Conservation (phyloP, 2,113 vertebrate species). For the Pterophyllum scalare region DNA sequence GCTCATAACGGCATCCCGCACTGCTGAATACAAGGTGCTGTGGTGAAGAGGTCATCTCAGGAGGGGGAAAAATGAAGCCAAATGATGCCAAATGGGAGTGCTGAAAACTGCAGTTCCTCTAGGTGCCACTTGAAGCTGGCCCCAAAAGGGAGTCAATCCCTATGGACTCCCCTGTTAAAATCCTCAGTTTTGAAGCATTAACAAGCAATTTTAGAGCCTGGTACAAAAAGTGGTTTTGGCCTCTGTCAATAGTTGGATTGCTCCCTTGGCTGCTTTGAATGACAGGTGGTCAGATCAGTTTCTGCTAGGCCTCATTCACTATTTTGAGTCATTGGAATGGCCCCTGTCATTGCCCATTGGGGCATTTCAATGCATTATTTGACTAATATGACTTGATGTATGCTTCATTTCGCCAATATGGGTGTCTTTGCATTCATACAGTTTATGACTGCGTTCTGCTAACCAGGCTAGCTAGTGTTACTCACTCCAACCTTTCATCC, state of each 20-base stretch:
- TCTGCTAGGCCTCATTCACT: no score
- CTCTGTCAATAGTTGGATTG: no score
- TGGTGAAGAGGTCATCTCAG: neutral
- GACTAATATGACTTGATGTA: no score
- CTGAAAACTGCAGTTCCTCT: neutral
- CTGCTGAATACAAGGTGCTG: conserved; percentile 20
- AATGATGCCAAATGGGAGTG: neutral
- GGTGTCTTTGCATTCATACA: neutral
- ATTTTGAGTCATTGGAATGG: no score
- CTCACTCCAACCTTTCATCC: no score
- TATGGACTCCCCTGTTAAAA: neutral
- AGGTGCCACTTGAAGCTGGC: neutral
- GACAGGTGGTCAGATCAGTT: no score
- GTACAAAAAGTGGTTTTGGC: neutral
- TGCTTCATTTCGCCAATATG: neutral
- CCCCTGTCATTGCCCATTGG: no score
- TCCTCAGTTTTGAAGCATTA: neutral
- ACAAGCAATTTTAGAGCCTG: neutral
- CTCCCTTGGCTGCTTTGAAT: no score
- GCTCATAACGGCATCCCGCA: conserved; percentile 7
- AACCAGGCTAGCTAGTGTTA: no score
- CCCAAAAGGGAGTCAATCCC: neutral
- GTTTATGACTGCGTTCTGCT: no score
- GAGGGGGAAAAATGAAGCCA: neutral
- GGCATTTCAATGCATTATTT: no score